Conservation (phyloP, 2,113 vertebrate genomes). For the Seriola quinqueradiata region DNA sequence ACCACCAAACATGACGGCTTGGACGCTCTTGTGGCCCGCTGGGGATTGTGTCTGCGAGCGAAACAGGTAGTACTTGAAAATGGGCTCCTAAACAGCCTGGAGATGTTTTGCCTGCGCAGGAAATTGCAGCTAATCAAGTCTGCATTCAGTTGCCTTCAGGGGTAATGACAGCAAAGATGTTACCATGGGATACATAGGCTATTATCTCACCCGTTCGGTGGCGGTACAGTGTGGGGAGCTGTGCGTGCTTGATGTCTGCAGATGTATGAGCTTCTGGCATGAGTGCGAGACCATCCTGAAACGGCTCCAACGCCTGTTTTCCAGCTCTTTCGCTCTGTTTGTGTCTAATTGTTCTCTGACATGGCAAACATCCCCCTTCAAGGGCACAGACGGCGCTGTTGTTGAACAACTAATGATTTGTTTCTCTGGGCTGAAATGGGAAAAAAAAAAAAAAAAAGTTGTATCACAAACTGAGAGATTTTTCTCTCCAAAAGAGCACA, state of each 20-base stretch:
- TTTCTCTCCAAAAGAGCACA: slow-evolving; percentile 20
- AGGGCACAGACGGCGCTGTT: slow-evolving; percentile 45
- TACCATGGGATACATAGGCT: slow-evolving; percentile 45
- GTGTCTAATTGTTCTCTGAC: slow-evolving; percentile 63
- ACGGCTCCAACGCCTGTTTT: slow-evolving; percentile 22
- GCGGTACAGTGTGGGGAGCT: neutral
- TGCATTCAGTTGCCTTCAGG: slow-evolving; percentile 48
- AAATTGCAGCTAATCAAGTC: slow-evolving; percentile 64
- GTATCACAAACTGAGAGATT: slow-evolving; percentile 12
- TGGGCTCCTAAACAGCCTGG: slow-evolving; percentile 35
- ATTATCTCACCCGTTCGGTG: neutral
- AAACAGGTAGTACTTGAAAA: slow-evolving; percentile 40
- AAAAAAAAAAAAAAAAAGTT: neutral
- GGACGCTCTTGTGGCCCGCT: neutral
- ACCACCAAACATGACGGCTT: slow-evolving; percentile 4
- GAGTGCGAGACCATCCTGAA: slow-evolving; percentile 25
- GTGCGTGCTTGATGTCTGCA: slow-evolving; percentile 24
- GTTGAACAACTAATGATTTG: slow-evolving; percentile 64
- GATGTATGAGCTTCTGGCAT: slow-evolving; percentile 25
- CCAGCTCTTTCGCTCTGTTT: slow-evolving; percentile 47
- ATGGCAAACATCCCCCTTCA: slow-evolving; percentile 47
- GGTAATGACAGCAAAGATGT: slow-evolving; percentile 51
- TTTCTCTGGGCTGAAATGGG: slow-evolving; percentile 49
- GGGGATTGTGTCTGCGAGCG: slow-evolving; percentile 30
- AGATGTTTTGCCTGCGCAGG: slow-evolving; percentile 49